Percentiles rank a stretch among this genome's conserved stretches.
Evolutionary conservation across 2,113 vertebrate genomes (phyloP).

Genomic region (Chlamydotis undulata): DNA sequence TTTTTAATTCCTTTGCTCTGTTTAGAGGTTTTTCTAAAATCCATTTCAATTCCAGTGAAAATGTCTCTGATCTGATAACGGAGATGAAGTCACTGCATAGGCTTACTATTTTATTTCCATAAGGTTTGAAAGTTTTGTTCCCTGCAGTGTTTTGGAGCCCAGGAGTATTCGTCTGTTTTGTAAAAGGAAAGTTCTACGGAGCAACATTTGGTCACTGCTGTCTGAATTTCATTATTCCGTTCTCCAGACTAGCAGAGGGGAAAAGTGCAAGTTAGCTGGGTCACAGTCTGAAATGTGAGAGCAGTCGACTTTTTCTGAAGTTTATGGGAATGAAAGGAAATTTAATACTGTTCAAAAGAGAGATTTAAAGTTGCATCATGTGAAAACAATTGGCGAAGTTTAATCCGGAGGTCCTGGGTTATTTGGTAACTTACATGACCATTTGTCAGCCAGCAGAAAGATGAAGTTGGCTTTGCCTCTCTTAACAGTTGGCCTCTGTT

Average conservation of each 20-base stretch:
- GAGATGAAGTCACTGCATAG: slow-evolving; percentile 67
- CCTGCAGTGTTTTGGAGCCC: slow-evolving; percentile 57
- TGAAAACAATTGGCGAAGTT: slow-evolving; percentile 69
- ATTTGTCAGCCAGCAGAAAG: slow-evolving; percentile 55
- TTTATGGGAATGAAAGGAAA: slow-evolving; percentile 76
- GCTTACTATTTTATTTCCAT: slow-evolving; percentile 46
- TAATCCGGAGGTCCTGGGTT: slow-evolving; percentile 47
- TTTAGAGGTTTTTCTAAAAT: neutral
- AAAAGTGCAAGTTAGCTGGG: slow-evolving; percentile 72
- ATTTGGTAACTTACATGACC: slow-evolving; percentile 50
- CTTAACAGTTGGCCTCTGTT: slow-evolving; percentile 48
- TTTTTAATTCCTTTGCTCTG: slow-evolving; percentile 27
- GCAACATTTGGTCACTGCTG: slow-evolving; percentile 52
- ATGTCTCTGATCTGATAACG: slow-evolving; percentile 72
- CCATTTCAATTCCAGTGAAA: slow-evolving; percentile 46
- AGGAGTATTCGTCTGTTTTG: slow-evolving; percentile 36
- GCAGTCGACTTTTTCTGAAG: slow-evolving; percentile 65
- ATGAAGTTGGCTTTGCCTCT: slow-evolving; percentile 46
- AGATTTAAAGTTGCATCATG: slow-evolving; percentile 68
- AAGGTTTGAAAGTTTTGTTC: slow-evolving; percentile 45
- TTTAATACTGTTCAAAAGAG: slow-evolving; percentile 58
- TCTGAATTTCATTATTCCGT: slow-evolving; percentile 76
- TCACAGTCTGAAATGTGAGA: slow-evolving; percentile 77
- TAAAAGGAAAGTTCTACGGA: slow-evolving; percentile 16
- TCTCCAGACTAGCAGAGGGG: slow-evolving; percentile 74